Conservation (phyloP, 2,797 vertebrate species). For the Pantherophis vulpinus region DNA sequence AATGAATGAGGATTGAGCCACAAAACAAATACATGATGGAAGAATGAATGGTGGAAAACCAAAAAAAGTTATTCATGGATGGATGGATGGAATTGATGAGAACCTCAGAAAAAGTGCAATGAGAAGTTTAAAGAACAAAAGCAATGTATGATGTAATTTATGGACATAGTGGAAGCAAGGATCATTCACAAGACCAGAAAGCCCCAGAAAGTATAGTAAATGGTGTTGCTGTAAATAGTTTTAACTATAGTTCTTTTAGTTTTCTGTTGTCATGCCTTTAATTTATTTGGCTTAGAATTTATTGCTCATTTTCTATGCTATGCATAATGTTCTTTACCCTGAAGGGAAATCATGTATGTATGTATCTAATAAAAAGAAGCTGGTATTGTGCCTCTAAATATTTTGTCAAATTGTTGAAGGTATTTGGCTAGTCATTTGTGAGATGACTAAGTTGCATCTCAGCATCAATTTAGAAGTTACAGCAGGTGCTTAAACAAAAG, state of each 20-base stretch:
- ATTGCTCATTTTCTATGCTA: background rate
- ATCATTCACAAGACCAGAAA: background rate
- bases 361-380: background rate
- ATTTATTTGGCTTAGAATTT: background rate
- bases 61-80: too few relatives aligned
- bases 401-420: background rate
- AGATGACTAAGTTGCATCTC: background rate
- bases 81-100: background rate
- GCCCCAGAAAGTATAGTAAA: background rate
- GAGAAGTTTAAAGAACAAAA: background rate
- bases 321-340: background rate
- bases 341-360: background rate
- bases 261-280: background rate
- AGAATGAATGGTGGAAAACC: background rate
- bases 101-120: background rate
- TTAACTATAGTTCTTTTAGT: background rate
- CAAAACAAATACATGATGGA: background rate
- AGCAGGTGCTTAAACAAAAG: constrained; percentile 36
- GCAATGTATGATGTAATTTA: background rate
- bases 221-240: background rate
- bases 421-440: background rate
- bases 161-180: background rate
- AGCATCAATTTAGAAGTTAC: constrained; percentile 21
- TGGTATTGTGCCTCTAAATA: background rate
- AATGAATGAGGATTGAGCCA: background rate